Base-by-base conservation (phyloP, 1,140 invertebrate species). In the Brachionus calyciflorus region DNA sequence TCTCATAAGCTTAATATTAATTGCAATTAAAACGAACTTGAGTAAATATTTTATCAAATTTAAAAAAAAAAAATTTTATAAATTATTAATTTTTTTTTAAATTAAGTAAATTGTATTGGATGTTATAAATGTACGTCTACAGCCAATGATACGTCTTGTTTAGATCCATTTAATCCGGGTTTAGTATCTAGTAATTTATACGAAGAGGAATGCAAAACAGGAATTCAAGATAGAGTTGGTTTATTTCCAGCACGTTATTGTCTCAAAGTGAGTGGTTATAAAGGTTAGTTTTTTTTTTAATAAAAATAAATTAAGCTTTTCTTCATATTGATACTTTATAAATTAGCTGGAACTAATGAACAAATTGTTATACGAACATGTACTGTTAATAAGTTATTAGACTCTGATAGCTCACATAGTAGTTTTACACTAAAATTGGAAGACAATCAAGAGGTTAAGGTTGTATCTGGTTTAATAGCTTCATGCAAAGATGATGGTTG, bases 401-500 rank as follows among this genome's bases (percentile, higher is more conserved):
- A 73, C 30, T 73, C 69, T 21, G 69, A 73, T 26, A 73, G 69
- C 51, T 73, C 69, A 19, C 69, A 73, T 26, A 73, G 69, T 41
- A 73, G 69, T 51, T 73, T 73, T 37, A 51, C 46, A 3, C 17
- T 73, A 10, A 49, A 73, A 73, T 24, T 73, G 21, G 69, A 73
- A 19, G 46, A 73, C 17, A 55, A 73, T 40, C 49, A 19, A n/a
- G 51, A 49, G 24, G 24, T 73, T 37, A 49, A 37, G 51, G 33
- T 73, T 51, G 69, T 73, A 9, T 73, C 69, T 17, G 69, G 69
- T 2, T 51, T 73, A 33, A 73, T 73, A 10, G 69, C 69, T 26
- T 73, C 69, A 21, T 73, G 69, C 51, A 73, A 73, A 73, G 69
- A 73, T 49, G 69, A 73, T 73, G 69, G 69, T 28, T 73, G 69